phyloP scores from a whole-genome alignment of 1,140 invertebrate species.

The Diploscapter pachys region DNA sequence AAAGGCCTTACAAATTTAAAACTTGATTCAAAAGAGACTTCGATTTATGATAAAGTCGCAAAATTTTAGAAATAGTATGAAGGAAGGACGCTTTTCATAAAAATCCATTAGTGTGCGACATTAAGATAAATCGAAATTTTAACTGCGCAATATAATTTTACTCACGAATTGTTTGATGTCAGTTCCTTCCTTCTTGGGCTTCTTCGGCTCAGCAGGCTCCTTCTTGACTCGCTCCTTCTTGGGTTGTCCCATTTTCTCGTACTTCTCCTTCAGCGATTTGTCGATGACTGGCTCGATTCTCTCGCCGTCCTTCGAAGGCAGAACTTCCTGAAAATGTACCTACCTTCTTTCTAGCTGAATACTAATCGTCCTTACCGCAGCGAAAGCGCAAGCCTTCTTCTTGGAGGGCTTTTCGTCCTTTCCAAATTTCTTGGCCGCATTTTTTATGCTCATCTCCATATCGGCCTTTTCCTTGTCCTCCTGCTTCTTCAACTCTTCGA shows the following conservation, averaged over 20 bases:
- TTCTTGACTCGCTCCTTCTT: conserved; percentile 27
- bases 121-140: no score
- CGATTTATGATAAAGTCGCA: no score
- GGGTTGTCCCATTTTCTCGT: conserved; percentile 31
- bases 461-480: conserved; percentile 48
- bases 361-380: no score
- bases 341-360: not conserved
- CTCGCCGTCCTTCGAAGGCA: conserved; percentile 35
- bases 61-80: no score
- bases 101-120: no score
- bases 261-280: conserved; percentile 38
- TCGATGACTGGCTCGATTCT: conserved; percentile 33
- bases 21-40: no score
- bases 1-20: no score
- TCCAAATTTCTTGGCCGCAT: conserved; percentile 30
- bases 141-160: not conserved
- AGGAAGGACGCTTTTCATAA: no score
- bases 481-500: conserved; percentile 66
- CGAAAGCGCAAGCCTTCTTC: no score
- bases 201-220: conserved; percentile 21
- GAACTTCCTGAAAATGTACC: conserved; percentile 12
- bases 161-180: conserved; percentile 21
- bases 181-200: conserved; percentile 23
- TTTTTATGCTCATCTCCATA: conserved; percentile 43
- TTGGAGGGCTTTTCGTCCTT: not conserved